phyloP scores from a whole-genome alignment of 1,140 invertebrate genomes.

The Caenorhabditis remanei region DNA sequence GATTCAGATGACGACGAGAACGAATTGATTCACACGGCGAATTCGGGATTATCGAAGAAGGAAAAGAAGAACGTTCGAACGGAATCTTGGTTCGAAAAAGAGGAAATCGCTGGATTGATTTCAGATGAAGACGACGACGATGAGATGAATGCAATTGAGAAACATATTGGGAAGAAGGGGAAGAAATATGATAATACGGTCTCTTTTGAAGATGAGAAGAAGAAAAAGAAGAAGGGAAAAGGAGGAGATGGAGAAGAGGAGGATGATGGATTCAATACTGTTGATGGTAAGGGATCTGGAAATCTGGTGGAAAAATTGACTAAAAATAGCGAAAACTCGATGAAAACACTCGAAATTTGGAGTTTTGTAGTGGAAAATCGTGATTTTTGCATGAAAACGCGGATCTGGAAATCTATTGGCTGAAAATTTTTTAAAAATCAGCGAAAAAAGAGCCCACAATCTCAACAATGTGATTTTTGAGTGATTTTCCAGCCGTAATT shows the following conservation, averaged over 20 bases:
- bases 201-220: conserved; percentile 27
- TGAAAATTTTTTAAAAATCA: too few relatives aligned
- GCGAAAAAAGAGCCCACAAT: too few relatives aligned
- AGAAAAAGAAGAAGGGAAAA: conserved; percentile 47
- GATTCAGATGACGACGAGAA: conserved; percentile 71
- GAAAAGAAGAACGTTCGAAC: conserved; percentile 65
- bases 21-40: conserved; percentile 69
- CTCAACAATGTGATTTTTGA: neutral
- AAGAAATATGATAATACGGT: conserved; percentile 71
- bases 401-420: too few relatives aligned
- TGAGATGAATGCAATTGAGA: conserved; percentile 68
- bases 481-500: neutral
- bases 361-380: too few relatives aligned
- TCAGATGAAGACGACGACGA: conserved; percentile 72
- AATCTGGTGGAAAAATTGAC: neutral
- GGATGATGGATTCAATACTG: conserved; percentile 57
- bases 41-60: conserved; percentile 59
- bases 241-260: neutral
- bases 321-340: neutral
- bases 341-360: neutral
- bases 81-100: conserved; percentile 68
- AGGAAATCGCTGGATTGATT: conserved; percentile 65
- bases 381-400: too few relatives aligned
- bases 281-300: conserved; percentile 7
- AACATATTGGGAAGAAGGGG: conserved; percentile 72